phyloP scores from a whole-genome alignment of 2,888 invertebrate genomes.

The Heliconius hortense region DNA sequence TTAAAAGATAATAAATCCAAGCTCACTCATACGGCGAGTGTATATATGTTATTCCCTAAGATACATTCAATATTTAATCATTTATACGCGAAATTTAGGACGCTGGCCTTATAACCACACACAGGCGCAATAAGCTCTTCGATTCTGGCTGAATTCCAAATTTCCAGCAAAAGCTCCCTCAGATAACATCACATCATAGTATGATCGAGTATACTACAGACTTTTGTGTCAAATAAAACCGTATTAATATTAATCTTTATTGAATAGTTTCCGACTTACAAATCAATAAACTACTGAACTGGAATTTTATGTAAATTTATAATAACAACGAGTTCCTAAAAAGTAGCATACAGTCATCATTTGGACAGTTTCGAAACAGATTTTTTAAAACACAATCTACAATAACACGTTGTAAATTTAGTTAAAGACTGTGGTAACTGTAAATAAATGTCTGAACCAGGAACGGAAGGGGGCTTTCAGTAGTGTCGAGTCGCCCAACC shows the following conservation, averaged over 20 bases:
- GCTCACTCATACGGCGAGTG: neutral
- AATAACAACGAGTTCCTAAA: neutral
- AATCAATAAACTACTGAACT: neutral
- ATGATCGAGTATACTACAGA: neutral
- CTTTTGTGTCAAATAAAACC: neutral
- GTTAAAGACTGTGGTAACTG: slow-evolving; percentile 42
- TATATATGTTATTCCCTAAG: neutral
- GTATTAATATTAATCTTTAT: neutral
- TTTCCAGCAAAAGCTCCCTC: slow-evolving; percentile 54
- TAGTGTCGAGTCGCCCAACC: slow-evolving; percentile 68
- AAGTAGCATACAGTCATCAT: neutral
- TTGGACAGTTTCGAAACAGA: neutral
- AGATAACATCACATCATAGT: slow-evolving; percentile 46
- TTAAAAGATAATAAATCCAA: slow-evolving; percentile 27
- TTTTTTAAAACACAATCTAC: neutral
- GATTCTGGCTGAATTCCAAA: slow-evolving; percentile 71
- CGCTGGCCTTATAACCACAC: slow-evolving; percentile 63
- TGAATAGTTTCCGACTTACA: neutral
- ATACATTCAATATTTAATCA: slow-evolving; percentile 11
- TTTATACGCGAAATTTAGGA: slow-evolving; percentile 60
- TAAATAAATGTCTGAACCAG: slow-evolving; percentile 58
- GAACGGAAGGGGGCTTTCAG: slow-evolving; percentile 74
- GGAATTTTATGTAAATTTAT: neutral
- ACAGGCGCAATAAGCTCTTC: slow-evolving; percentile 58
- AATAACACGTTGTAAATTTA: slow-evolving; percentile 4